These are phyloP conservation scores for Hypotaenidia philippensis DNA, from an alignment of 2,797 vertebrate genomes.

Conservation along the genomic window DNA sequence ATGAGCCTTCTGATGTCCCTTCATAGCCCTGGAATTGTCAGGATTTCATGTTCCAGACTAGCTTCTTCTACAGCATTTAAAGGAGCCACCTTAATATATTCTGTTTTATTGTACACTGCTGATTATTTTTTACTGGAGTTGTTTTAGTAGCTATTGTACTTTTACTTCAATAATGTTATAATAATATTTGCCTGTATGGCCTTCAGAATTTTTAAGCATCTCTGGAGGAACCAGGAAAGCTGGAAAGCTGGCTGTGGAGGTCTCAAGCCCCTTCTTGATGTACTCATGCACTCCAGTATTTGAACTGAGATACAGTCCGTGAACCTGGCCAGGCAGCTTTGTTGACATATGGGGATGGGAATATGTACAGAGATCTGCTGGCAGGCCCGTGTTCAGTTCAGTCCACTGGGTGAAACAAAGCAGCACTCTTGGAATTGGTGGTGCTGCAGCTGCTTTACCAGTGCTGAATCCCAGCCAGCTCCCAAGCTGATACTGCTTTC, in stretches of 20 bases:
- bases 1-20: background rate
- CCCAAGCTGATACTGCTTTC: background rate
- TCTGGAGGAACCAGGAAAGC: background rate
- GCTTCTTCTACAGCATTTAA: background rate
- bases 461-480: background rate
- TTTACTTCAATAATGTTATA: background rate
- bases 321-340: background rate
- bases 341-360: fast-evolving
- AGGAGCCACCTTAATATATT: background rate
- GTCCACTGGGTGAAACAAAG: background rate
- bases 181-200: background rate
- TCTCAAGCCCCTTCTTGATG: background rate
- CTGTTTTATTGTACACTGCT: background rate
- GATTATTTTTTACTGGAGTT: background rate
- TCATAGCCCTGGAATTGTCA: background rate
- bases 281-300: background rate
- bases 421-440: background rate
- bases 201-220: background rate
- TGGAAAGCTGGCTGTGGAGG: background rate
- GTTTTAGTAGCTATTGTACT: background rate
- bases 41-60: background rate
- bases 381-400: background rate
- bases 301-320: background rate
- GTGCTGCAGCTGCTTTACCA: background rate
- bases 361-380: background rate